These are phyloP conservation scores for Cheilinus undulatus DNA, from an alignment of 2,113 vertebrate species.

Conservation along the genomic window DNA sequence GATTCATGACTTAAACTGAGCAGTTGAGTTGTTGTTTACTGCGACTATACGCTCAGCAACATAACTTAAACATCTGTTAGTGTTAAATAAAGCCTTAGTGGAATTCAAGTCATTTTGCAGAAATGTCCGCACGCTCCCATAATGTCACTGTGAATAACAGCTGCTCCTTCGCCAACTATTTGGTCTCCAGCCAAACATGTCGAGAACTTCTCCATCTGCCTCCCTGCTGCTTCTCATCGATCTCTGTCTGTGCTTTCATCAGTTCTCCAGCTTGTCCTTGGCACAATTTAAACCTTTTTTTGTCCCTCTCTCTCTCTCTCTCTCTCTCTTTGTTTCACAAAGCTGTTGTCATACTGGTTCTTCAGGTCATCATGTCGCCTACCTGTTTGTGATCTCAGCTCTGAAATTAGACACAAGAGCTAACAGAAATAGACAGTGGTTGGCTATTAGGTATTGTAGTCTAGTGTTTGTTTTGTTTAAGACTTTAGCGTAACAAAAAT, in stretches of 20 bases:
- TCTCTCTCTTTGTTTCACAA: constrained; percentile 15
- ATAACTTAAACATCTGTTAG: constrained; percentile 14
- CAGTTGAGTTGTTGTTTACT: background rate
- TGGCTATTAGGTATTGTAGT: background rate
- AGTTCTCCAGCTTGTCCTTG: constrained; percentile 10
- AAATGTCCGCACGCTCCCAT: constrained; percentile 6
- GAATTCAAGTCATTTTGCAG: constrained; percentile 44
- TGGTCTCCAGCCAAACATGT: constrained; percentile 55
- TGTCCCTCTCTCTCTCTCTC: constrained; percentile 23
- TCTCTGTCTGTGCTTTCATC: constrained; percentile 33
- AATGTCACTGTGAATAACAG: constrained; percentile 37
- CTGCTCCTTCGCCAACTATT: constrained; percentile 52
- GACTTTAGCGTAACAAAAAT: background rate
- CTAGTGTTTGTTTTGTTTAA: background rate
- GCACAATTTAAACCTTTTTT: background rate
- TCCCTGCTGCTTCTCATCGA: constrained; percentile 6
- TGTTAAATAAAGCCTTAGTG: constrained; percentile 46
- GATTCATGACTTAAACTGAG: background rate
- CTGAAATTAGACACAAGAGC: background rate
- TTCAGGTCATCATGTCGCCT: background rate
- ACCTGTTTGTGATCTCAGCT: background rate
- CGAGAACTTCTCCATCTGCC: constrained; percentile 52
- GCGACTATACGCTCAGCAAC: background rate
- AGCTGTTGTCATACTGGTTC: constrained; percentile 17
- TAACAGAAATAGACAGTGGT: background rate